Percentiles rank a stretch among this genome's conserved stretches.
Conservation (phyloP, 2,113 vertebrate species). For the Pseudolaguvia tuberculata region DNA sequence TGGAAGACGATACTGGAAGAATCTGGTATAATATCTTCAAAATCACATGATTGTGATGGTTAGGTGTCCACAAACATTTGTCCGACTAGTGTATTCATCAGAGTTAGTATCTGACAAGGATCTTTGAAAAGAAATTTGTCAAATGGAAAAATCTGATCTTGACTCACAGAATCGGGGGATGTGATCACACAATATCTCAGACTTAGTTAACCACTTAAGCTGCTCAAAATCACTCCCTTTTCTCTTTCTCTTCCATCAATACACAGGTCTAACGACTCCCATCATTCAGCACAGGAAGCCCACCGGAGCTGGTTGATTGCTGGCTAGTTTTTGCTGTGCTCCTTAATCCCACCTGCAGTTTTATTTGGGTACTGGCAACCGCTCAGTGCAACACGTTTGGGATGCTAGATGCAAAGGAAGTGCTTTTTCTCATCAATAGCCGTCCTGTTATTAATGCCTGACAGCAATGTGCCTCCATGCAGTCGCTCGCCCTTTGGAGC, state of each 20-base stretch:
- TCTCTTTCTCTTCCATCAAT: background rate
- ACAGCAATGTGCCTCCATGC: background rate
- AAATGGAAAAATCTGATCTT: slow-evolving; percentile 19
- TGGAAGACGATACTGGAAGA: too few relatives aligned
- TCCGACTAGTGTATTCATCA: too few relatives aligned
- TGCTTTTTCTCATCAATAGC: slow-evolving; percentile 1
- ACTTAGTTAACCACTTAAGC: slow-evolving; percentile 40
- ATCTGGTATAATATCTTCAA: too few relatives aligned
- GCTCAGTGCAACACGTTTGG: background rate
- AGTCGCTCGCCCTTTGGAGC: slow-evolving; percentile 21
- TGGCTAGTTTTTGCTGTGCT: background rate
- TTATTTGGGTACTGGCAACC: background rate
- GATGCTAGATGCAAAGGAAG: background rate
- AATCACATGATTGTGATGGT: too few relatives aligned
- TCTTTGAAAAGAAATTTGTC: background rate
- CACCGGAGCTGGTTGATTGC: slow-evolving; percentile 8
- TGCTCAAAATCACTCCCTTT: background rate
- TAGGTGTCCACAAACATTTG: background rate
- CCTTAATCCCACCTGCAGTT: background rate
- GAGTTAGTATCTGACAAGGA: background rate
- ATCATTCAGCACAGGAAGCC: background rate
- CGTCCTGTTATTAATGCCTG: slow-evolving; percentile 29
- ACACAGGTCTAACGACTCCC: background rate
- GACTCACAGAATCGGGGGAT: slow-evolving; percentile 20
- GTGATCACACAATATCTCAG: slow-evolving; percentile 31